phyloP scores from a whole-genome alignment of 2,113 vertebrate species.

The Hemiprocne comata region DNA sequence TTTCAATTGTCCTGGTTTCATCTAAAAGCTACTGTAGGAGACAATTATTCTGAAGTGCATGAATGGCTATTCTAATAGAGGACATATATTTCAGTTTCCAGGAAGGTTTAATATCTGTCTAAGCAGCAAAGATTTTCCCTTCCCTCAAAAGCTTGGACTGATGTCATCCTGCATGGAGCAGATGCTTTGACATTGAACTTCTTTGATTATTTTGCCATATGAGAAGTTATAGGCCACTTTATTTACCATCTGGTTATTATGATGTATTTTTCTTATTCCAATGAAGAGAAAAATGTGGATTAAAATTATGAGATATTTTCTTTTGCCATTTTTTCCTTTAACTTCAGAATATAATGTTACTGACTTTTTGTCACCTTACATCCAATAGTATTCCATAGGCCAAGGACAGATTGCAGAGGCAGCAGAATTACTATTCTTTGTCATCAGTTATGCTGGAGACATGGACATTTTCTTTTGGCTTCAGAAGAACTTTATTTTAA shows the following conservation, averaged over 20 bases:
- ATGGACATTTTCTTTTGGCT: background rate
- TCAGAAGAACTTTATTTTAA: background rate
- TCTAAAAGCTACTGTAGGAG: background rate
- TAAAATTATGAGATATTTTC: background rate
- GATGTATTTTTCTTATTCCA: background rate
- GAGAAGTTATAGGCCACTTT: background rate
- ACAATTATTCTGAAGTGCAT: background rate
- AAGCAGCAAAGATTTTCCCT: background rate
- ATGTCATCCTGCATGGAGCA: background rate
- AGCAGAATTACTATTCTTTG: background rate
- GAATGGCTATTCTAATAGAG: background rate
- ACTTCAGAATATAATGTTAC: background rate
- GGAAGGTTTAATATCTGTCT: slow-evolving; percentile 8
- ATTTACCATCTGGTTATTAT: background rate
- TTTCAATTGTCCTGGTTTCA: background rate
- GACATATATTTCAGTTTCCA: slow-evolving; percentile 1
- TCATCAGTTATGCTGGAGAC: background rate
- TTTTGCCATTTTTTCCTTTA: background rate
- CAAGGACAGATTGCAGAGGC: background rate
- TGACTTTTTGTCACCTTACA: background rate
- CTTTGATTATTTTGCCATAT: background rate
- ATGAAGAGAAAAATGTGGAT: background rate
- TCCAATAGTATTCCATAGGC: background rate
- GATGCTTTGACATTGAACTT: slow-evolving; percentile 7
- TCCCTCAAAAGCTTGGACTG: background rate